Conservation (phyloP, 2,888 invertebrate genomes). For the Calameuta pallipes region DNA sequence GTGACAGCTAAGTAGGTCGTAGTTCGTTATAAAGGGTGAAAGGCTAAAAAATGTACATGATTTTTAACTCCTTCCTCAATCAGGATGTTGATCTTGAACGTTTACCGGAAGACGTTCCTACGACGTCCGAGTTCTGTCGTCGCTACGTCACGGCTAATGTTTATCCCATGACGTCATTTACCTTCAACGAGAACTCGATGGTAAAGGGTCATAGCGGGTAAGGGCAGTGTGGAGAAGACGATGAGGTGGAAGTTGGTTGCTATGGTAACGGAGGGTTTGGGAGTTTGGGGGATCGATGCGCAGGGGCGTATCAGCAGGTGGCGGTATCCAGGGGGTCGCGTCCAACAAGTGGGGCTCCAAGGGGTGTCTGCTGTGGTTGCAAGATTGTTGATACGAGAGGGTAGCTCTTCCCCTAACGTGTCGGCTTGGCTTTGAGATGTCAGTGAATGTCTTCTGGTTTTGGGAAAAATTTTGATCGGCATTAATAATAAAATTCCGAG, state of each 20-base stretch:
- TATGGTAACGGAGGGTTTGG: conserved; percentile 42
- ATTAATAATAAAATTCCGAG: too few relatives aligned
- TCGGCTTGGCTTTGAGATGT: neutral
- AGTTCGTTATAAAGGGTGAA: too few relatives aligned
- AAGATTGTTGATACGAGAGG: conserved; percentile 30
- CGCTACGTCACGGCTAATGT: conserved; percentile 38
- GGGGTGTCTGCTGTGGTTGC: conserved; percentile 23
- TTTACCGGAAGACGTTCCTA: too few relatives aligned
- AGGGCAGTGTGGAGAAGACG: conserved; percentile 11
- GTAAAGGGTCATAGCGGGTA: conserved; percentile 23
- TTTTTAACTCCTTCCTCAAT: too few relatives aligned
- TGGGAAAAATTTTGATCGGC: too few relatives aligned
- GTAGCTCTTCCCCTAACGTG: neutral
- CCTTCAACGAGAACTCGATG: conserved; percentile 21
- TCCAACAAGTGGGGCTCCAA: conserved; percentile 56
- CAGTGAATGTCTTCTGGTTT: too few relatives aligned
- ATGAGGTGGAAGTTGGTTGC: conserved; percentile 49
- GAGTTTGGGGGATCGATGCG: conserved; percentile 61
- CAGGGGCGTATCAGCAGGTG: conserved; percentile 65
- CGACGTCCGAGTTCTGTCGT: conserved; percentile 1
- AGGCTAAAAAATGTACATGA: too few relatives aligned
- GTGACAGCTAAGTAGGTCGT: too few relatives aligned
- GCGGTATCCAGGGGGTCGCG: conserved; percentile 37
- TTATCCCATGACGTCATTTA: conserved; percentile 48
- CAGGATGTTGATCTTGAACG: too few relatives aligned